phyloP scores from a whole-genome alignment of 2,797 vertebrate genomes.

The Brotogeris chrysoptera region DNA sequence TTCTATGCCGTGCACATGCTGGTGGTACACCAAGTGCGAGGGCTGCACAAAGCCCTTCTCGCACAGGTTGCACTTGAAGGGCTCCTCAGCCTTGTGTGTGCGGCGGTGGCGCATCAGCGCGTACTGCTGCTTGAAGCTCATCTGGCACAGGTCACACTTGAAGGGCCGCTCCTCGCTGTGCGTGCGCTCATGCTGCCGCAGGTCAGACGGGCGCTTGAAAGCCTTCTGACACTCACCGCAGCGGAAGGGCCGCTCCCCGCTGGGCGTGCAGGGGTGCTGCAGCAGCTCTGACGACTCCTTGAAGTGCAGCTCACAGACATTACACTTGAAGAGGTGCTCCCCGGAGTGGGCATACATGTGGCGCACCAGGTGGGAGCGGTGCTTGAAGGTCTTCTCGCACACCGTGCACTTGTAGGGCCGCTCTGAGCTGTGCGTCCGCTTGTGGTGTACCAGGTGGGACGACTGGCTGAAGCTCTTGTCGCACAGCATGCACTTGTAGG shows the following conservation, averaged over 20 bases:
- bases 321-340: constrained; percentile 93
- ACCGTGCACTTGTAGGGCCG: constrained; percentile 95
- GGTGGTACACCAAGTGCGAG: constrained; percentile 94
- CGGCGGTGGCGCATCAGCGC: constrained; percentile 93
- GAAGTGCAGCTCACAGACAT: constrained; percentile 94
- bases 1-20: constrained; percentile 95
- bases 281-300: constrained; percentile 95
- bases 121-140: constrained; percentile 98
- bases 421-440: constrained; percentile 95
- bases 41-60: constrained; percentile 98
- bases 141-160: constrained; percentile 97
- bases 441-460: constrained; percentile 95
- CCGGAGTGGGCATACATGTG: constrained; percentile 98
- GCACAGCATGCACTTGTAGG: constrained; percentile 94
- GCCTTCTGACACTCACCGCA: constrained; percentile 93
- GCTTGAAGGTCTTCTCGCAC: constrained; percentile 98
- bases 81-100: constrained; percentile 90
- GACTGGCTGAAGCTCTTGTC: constrained; percentile 99
- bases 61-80: constrained; percentile 94
- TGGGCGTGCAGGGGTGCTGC: constrained; percentile 96
- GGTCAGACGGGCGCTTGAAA: constrained; percentile 94
- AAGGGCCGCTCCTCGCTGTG: constrained; percentile 99
- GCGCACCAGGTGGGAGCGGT: constrained; percentile 96
- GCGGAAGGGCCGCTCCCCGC: constrained; percentile 92
- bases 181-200: constrained; percentile 94